phyloP scores from a whole-genome alignment of 2,113 vertebrate genomes.

The Campylomormyrus numenius region DNA sequence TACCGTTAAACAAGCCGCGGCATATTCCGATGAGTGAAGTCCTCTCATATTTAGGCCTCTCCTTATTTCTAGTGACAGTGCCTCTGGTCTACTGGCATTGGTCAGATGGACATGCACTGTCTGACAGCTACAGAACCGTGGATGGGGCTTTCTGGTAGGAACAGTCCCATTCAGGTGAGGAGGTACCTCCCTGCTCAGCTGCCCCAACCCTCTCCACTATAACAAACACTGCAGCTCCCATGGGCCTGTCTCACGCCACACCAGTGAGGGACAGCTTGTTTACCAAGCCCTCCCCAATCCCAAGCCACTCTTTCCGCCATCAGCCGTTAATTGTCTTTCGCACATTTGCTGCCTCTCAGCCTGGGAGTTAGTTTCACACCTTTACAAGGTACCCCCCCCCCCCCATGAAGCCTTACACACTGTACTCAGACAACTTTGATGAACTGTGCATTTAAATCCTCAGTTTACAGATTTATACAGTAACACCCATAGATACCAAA shows the following conservation, averaged over 20 bases:
- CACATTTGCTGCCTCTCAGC: conserved; percentile 53
- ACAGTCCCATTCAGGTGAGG: background rate
- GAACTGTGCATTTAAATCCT: background rate
- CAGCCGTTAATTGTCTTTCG: conserved; percentile 61
- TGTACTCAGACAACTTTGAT: background rate
- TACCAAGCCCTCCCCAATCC: conserved; percentile 24
- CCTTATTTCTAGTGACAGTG: background rate
- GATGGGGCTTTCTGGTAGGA: background rate
- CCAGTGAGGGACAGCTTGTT: background rate
- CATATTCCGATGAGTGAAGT: background rate
- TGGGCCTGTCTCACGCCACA: background rate
- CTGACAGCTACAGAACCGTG: background rate
- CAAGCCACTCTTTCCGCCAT: conserved; percentile 27
- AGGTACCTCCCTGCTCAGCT: background rate
- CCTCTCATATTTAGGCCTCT: background rate
- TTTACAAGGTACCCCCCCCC: conserved; percentile 13
- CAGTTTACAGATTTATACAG: background rate
- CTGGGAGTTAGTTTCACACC: conserved; percentile 26
- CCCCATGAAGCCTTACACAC: background rate
- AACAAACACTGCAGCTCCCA: background rate
- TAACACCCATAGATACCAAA: background rate
- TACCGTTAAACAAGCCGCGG: background rate
- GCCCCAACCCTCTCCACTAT: background rate
- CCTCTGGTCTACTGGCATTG: background rate
- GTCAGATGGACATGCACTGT: background rate